Conservation (phyloP, 1,140 invertebrate genomes). For the Diabrotica virgifera region DNA sequence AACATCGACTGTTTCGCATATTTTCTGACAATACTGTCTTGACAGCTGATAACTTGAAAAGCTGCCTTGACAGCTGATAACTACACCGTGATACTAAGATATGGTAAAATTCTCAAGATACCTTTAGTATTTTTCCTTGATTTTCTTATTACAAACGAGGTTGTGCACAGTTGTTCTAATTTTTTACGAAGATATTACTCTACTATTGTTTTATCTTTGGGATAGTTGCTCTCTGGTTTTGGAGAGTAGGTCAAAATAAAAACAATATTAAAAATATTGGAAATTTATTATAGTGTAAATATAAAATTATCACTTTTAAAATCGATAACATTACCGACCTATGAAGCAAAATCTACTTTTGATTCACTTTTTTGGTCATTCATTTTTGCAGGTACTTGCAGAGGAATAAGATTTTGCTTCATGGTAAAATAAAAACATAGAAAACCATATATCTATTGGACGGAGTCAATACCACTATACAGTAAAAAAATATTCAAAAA, state of each 20-base stretch:
- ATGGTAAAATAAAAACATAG: constrained; percentile 3
- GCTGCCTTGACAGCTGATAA: too few species aligned
- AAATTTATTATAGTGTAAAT: constrained; percentile 4
- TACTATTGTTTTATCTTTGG: too few species aligned
- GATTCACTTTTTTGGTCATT: background rate
- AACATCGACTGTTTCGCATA: too few species aligned
- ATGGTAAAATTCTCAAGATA: too few species aligned
- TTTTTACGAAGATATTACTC: too few species aligned
- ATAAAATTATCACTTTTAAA: background rate
- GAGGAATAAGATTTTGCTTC: background rate
- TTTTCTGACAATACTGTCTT: too few species aligned
- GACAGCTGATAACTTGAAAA: too few species aligned
- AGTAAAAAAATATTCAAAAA: constrained; percentile 6
- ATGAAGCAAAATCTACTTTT: background rate
- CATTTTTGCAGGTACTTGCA: constrained; percentile 5
- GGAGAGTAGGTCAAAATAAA: background rate
- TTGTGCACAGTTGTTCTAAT: too few species aligned
- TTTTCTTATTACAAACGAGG: too few species aligned
- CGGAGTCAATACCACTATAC: constrained; percentile 12
- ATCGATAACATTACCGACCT: background rate
- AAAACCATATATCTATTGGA: constrained; percentile 12
- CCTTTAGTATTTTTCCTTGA: too few species aligned
- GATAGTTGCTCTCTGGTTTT: too few species aligned
- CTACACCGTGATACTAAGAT: too few species aligned
- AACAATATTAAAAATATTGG: background rate